Evolutionary conservation across 2,113 vertebrate species (phyloP).

Genomic region (Delphinapterus leucas): DNA sequence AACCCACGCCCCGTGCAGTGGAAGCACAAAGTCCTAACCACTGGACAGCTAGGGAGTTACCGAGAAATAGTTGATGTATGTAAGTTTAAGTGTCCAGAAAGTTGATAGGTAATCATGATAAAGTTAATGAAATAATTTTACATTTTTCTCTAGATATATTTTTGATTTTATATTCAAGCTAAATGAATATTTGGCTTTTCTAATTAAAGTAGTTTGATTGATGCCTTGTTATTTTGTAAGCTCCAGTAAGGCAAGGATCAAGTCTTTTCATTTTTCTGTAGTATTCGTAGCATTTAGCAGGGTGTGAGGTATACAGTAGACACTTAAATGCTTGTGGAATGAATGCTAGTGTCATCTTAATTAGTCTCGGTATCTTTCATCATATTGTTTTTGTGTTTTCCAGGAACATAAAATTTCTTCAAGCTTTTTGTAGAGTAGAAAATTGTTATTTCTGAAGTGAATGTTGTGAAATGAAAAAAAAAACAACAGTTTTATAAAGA

Average conservation of each 20-base stretch:
- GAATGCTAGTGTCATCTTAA: not conserved
- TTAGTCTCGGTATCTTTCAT: not conserved
- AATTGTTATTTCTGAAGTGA: constrained; percentile 11
- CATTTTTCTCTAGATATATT: not conserved
- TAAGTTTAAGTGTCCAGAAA: not conserved
- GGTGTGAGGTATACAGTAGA: not conserved
- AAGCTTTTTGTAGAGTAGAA: not conserved
- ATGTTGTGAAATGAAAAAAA: not conserved
- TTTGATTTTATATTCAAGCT: not conserved
- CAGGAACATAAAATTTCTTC: not conserved
- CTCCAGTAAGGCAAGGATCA: not conserved
- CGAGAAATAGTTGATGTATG: not conserved
- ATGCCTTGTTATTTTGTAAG: not conserved
- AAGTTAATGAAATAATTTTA: not conserved
- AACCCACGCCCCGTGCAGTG: no score
- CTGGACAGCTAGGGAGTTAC: no score
- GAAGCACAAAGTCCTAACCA: no score
- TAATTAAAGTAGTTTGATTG: not conserved
- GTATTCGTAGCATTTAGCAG: not conserved
- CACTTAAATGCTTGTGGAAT: not conserved
- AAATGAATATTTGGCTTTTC: not conserved
- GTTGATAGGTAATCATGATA: not conserved
- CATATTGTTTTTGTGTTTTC: not conserved
- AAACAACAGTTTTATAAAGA: not conserved
- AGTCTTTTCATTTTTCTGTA: not conserved